These are phyloP conservation scores for Ahaetulla prasina DNA, from an alignment of 2,113 vertebrate species.

Conservation along the genomic window DNA sequence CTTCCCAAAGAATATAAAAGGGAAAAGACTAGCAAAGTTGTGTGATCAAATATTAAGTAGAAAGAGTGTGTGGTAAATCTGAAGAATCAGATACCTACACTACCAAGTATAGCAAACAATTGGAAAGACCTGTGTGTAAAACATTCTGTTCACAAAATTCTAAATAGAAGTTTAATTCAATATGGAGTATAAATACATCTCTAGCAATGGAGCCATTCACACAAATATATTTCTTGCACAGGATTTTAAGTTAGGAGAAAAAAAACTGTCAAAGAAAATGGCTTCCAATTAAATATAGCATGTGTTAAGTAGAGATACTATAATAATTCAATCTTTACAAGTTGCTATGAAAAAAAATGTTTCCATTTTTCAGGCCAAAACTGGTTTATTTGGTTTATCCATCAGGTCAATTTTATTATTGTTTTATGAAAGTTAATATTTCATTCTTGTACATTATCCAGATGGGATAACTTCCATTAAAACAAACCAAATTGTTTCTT, in stretches of 20 bases:
- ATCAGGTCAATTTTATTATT: not conserved
- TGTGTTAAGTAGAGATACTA: not conserved
- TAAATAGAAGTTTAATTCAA: not conserved
- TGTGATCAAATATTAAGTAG: slow-evolving; percentile 10
- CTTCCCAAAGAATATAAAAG: slow-evolving; percentile 10
- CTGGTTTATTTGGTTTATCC: not conserved
- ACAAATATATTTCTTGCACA: not conserved
- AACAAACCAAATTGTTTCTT: not conserved
- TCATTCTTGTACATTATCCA: not conserved
- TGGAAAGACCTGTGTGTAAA: not conserved
- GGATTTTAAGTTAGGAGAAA: not conserved
- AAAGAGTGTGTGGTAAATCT: slow-evolving; percentile 11
- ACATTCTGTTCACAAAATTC: not conserved
- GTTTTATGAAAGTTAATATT: not conserved
- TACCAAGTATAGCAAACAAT: not conserved
- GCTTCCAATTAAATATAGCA: not conserved
- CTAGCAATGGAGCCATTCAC: not conserved
- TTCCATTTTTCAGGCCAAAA: not conserved
- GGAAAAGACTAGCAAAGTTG: slow-evolving; percentile 6
- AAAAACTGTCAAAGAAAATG: not conserved
- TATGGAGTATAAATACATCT: not conserved
- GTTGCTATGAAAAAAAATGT: not conserved
- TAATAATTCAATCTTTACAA: not conserved
- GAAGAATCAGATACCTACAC: not conserved
- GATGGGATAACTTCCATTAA: not conserved